phyloP scores from a whole-genome alignment of 1,140 invertebrate genomes.

The Cryptotermes secundus region DNA sequence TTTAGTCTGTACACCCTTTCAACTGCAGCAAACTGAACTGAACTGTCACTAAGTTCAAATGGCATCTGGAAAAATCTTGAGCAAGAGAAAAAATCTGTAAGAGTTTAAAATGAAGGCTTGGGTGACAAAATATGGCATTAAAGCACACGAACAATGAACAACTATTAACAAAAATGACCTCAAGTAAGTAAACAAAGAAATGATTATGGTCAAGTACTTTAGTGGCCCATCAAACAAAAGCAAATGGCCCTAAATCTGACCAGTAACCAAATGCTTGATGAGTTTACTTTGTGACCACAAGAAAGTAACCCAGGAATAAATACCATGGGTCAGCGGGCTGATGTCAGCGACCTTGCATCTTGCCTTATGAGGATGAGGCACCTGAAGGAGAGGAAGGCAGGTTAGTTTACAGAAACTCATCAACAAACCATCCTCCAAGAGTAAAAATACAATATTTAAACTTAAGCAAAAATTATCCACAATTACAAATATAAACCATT shows the following conservation, averaged over 20 bases:
- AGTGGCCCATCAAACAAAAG: constrained; percentile 37
- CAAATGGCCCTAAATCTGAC: constrained; percentile 36
- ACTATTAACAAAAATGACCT: constrained; percentile 18
- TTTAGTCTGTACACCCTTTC: constrained; percentile 32
- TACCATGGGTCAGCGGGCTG: constrained; percentile 43
- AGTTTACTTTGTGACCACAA: constrained; percentile 37
- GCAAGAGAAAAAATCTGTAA: constrained; percentile 36
- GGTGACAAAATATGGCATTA: constrained; percentile 35
- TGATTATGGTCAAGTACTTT: constrained; percentile 35
- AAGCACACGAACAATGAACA: constrained; percentile 29
- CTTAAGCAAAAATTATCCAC: constrained; percentile 7
- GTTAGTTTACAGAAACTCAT: constrained; percentile 39
- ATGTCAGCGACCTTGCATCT: constrained; percentile 36
- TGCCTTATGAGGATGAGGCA: constrained; percentile 38
- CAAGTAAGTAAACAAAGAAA: constrained; percentile 37
- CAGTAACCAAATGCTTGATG: constrained; percentile 37
- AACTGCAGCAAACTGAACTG: constrained; percentile 38
- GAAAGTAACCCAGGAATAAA: constrained; percentile 43
- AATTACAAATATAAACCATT: constrained; percentile 15
- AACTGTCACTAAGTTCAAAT: constrained; percentile 36
- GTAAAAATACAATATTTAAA: constrained; percentile 16
- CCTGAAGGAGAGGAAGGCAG: constrained; percentile 43
- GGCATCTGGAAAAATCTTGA: constrained; percentile 37
- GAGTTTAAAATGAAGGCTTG: constrained; percentile 36
- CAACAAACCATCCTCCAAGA: not conserved